A percentile compares a stretch with the other conserved stretches of the same genome.
These are phyloP conservation scores for Peucedramus taeniatus DNA, from an alignment of 2,113 vertebrate genomes.

Conservation along the genomic window DNA sequence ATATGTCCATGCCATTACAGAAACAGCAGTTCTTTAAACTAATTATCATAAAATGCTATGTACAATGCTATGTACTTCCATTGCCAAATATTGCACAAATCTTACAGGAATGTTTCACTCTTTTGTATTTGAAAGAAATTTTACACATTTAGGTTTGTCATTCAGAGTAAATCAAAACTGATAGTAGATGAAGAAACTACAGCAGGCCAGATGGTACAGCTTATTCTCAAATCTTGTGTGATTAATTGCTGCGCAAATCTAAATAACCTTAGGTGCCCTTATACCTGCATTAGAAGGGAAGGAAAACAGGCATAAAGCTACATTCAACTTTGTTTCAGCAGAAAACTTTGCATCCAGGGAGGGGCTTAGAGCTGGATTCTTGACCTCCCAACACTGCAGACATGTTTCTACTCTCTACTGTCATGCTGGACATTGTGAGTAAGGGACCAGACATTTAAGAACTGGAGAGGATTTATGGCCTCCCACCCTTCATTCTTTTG, in stretches of 20 bases:
- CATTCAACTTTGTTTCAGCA: background rate
- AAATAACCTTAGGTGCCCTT: background rate
- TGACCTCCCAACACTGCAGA: background rate
- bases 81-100: background rate
- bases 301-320: background rate
- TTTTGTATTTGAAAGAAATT: background rate
- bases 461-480: background rate
- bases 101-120: background rate
- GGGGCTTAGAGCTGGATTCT: background rate
- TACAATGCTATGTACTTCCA: background rate
- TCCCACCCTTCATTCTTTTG: background rate
- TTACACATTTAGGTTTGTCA: background rate
- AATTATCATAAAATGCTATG: background rate
- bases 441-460: background rate
- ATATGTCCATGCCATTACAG: background rate
- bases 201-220: background rate
- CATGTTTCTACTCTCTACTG: background rate
- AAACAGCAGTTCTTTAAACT: background rate
- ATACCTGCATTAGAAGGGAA: background rate
- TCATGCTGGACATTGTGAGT: rapidly evolving
- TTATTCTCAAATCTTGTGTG: background rate
- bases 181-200: background rate
- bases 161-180: background rate
- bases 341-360: background rate
- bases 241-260: background rate